Evolutionary conservation across 2,888 invertebrate species (phyloP).

Genomic region (Axea sp.): DNA sequence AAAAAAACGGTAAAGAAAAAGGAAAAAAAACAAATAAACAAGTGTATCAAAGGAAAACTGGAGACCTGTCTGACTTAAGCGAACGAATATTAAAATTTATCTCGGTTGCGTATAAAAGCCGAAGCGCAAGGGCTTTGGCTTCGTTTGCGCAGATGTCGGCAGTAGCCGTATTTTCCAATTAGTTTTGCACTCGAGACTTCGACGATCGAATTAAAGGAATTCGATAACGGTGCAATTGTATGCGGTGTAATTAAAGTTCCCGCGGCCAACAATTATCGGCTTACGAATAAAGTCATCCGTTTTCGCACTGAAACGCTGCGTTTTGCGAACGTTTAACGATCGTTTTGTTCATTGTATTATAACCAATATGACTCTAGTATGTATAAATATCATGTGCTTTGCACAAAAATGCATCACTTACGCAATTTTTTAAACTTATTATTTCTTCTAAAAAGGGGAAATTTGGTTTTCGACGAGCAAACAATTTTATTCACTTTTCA

Average conservation of each 20-base stretch:
- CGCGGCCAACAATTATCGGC: conserved; percentile 54
- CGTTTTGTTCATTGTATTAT: conserved; percentile 37
- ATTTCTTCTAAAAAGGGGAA: too few relatives aligned
- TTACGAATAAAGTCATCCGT: conserved; percentile 47
- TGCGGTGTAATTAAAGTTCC: conserved; percentile 54
- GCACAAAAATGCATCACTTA: too few relatives aligned
- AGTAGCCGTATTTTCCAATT: conserved; percentile 55
- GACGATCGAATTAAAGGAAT: conserved; percentile 51
- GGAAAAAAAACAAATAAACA: too few relatives aligned
- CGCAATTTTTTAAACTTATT: too few relatives aligned
- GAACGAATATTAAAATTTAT: conserved; percentile 63
- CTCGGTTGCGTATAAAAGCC: conserved; percentile 34
- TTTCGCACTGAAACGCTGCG: conserved; percentile 32
- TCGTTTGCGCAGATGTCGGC: conserved; percentile 50
- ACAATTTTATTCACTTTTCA: too few relatives aligned
- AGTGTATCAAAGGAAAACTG: conserved; percentile 54
- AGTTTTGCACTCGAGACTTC: conserved; percentile 51
- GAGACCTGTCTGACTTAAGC: conserved; percentile 46
- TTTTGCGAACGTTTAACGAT: conserved; percentile 24
- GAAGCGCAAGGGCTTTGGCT: conserved; percentile 22
- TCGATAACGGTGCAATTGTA: conserved; percentile 50
- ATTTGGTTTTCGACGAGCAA: too few relatives aligned
- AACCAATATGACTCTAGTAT: too few relatives aligned
- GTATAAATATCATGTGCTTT: too few relatives aligned
- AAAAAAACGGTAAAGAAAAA: too few relatives aligned